phyloP scores from a whole-genome alignment of 2,888 invertebrate species.

The Trichogramma evanescens region DNA sequence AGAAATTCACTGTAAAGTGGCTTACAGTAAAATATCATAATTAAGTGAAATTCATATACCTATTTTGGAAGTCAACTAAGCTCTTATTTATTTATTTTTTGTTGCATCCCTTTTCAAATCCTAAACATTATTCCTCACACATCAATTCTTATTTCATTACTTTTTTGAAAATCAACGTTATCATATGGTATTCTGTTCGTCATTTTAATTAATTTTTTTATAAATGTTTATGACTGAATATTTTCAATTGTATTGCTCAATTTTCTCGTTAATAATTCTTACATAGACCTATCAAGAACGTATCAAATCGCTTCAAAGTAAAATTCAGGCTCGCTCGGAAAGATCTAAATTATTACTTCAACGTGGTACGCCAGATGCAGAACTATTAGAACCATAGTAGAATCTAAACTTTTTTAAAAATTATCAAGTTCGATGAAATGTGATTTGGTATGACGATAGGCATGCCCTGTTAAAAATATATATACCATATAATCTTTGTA shows the following conservation, averaged over 20 bases:
- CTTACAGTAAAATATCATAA: conserved; percentile 8
- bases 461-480: not conserved
- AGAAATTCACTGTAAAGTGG: conserved; percentile 12
- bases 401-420: not conserved
- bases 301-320: conserved; percentile 78
- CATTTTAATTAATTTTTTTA: conserved; percentile 1
- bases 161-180: conserved; percentile 9
- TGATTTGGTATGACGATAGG: conserved; percentile 3
- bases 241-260: conserved; percentile 18
- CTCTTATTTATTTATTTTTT: conserved; percentile 45
- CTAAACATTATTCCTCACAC: conserved; percentile 9
- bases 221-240: not conserved
- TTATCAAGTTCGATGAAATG: conserved; percentile 12
- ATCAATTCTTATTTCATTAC: conserved; percentile 13
- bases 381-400: conserved; percentile 55
- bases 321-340: conserved; percentile 80
- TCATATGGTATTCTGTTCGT: conserved; percentile 19
- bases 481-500: conserved; percentile 12
- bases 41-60: conserved; percentile 11
- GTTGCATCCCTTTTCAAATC: conserved; percentile 31
- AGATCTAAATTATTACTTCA: conserved; percentile 81
- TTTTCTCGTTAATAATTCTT: conserved; percentile 32
- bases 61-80: conserved; percentile 33
- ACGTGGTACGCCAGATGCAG: conserved; percentile 78
- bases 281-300: conserved; percentile 75